Evolutionary conservation across 2,888 invertebrate genomes (phyloP), one percentile per base, ranked within the genome.

Genomic region (Fragum fragum): DNA sequence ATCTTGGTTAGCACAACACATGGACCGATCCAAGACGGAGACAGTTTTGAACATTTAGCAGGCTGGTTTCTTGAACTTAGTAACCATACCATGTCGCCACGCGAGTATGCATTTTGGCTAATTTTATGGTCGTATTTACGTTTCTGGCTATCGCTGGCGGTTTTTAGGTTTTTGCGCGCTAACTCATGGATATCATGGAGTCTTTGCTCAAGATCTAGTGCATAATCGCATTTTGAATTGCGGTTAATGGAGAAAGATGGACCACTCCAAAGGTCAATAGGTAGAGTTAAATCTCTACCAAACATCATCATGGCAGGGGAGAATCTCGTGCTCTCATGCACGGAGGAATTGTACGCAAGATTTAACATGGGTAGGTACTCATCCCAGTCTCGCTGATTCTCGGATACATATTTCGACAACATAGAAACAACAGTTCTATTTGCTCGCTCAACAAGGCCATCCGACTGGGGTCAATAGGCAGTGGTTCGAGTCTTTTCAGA

Each of bases 371-470:
- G 73, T 9, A 87, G 32, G 47, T 79, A 63, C 70, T 75, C 83
- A 73, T 87, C 83, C 83, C 81, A 87, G 42, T 87, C 78, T 23
- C 52, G 72, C 39, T 82, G 72, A 68, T 81, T 72, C 16, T 75
- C 23, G 0, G 57, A 52, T 16, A 81, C 78, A 59, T 70, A 81
- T n/a, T 53, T 70, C 6, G 61, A n/a, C 14, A 74, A 47, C 74
- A 79, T 79, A 26, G 59, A 74, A 36, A 32, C 1, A 42, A 74
- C 32, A 18, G 73, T 77, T 28, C 68, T 52, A n/a, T n/a, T n/a
- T n/a, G n/a, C n/a, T n/a, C n/a, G n/a, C n/a, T n/a, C n/a, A n/a
- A n/a, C n/a, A n/a, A n/a, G n/a, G n/a, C n/a, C n/a, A n/a, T n/a
- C n/a, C n/a, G n/a, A n/a, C n/a, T n/a, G n/a, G n/a, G n/a, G n/a